Percentiles rank a stretch among this genome's conserved stretches.
Evolutionary conservation across 1,140 invertebrate genomes (phyloP).

Genomic region (Babylonia areolata): DNA sequence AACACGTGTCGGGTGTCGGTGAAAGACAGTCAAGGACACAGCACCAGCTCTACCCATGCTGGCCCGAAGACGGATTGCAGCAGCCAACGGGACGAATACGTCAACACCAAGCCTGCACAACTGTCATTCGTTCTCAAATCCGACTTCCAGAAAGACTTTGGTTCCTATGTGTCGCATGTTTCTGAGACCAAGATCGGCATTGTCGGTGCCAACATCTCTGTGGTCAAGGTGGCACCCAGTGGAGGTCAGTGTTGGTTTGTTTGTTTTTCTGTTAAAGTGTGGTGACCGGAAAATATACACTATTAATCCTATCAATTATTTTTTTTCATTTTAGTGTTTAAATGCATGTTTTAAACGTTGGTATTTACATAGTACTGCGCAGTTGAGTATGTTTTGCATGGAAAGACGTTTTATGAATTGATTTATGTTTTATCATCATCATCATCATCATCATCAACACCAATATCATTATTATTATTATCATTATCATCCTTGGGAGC

Average conservation of each 20-base stretch:
- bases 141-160: background rate
- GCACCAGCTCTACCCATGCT: background rate
- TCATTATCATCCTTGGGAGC: too few relatives aligned
- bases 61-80: background rate
- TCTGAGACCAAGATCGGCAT: background rate
- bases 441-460: too few relatives aligned
- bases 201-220: background rate
- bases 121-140: background rate
- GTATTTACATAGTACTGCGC: too few relatives aligned
- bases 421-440: too few relatives aligned
- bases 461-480: too few relatives aligned
- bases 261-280: background rate
- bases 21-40: background rate
- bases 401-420: too few relatives aligned
- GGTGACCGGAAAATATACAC: too few relatives aligned
- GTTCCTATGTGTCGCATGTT: background rate
- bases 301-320: too few relatives aligned
- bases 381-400: too few relatives aligned
- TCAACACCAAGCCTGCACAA: background rate
- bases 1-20: background rate
- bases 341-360: too few relatives aligned
- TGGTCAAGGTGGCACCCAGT: background rate
- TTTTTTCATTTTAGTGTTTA: too few relatives aligned
- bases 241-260: background rate
- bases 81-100: background rate